Conservation (phyloP, 2,888 invertebrate genomes). For the Watsonalla binaria region DNA sequence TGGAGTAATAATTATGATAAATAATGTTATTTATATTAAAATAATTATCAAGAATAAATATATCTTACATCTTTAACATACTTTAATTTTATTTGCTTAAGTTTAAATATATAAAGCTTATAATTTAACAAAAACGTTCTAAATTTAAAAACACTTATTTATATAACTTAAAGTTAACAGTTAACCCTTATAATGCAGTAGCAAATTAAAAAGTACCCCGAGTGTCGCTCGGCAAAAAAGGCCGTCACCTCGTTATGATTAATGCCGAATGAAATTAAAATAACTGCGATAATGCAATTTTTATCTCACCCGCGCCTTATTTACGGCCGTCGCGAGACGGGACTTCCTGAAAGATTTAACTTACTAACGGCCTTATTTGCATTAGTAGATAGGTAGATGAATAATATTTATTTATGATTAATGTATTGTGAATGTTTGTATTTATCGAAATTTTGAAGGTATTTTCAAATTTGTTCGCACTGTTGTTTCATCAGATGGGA, state of each 20-base stretch:
- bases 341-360: conserved; percentile 20
- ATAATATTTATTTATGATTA: not conserved
- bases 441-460: too few relatives aligned
- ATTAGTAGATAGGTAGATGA: not conserved
- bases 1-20: too few relatives aligned
- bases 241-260: conserved; percentile 56
- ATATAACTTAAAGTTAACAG: conserved; percentile 21
- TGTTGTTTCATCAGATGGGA: too few relatives aligned
- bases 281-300: conserved; percentile 67
- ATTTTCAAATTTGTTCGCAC: too few relatives aligned
- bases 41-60: too few relatives aligned
- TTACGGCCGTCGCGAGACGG: conserved; percentile 43
- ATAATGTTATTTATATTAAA: too few relatives aligned
- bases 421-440: not conserved
- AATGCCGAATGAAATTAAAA: conserved; percentile 72
- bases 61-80: too few relatives aligned
- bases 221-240: conserved; percentile 30
- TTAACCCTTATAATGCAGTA: conserved; percentile 45
- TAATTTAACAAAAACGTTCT: too few relatives aligned
- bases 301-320: conserved; percentile 60
- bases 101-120: too few relatives aligned
- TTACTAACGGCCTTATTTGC: conserved; percentile 3
- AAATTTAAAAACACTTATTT: too few relatives aligned
- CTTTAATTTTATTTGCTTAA: too few relatives aligned
- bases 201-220: conserved; percentile 56